These are phyloP conservation scores for Equus przewalskii DNA, from an alignment of 2,113 vertebrate species.

Conservation along the genomic window DNA sequence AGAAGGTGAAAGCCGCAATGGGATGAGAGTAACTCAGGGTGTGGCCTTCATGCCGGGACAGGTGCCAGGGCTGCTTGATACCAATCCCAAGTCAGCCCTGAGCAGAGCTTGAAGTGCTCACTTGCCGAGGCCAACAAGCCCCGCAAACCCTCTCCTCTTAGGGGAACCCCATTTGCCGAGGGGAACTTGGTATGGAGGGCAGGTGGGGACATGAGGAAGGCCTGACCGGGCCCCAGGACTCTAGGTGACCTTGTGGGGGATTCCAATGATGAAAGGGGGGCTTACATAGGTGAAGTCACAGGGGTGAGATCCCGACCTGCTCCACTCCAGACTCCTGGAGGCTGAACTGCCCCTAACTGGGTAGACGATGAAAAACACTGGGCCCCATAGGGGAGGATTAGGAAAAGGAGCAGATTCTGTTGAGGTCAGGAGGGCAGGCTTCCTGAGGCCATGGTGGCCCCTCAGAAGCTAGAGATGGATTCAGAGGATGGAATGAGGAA, in stretches of 20 bases:
- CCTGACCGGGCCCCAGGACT: neutral
- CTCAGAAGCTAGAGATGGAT: neutral
- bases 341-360: neutral
- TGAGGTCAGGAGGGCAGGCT: neutral
- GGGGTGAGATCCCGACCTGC: neutral
- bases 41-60: neutral
- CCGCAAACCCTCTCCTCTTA: neutral
- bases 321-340: neutral
- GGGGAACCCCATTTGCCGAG: neutral
- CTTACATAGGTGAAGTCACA: neutral
- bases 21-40: neutral
- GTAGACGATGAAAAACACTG: neutral
- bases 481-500: neutral
- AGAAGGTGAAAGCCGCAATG: neutral
- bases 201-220: neutral
- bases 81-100: neutral
- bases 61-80: neutral
- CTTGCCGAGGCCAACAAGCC: neutral
- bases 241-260: neutral
- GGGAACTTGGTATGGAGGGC: neutral
- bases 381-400: neutral
- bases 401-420: neutral
- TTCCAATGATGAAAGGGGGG: neutral
- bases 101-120: neutral
- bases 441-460: neutral